phyloP scores from a whole-genome alignment of 2,888 invertebrate species.

The Lepetodrilus schrolli region DNA sequence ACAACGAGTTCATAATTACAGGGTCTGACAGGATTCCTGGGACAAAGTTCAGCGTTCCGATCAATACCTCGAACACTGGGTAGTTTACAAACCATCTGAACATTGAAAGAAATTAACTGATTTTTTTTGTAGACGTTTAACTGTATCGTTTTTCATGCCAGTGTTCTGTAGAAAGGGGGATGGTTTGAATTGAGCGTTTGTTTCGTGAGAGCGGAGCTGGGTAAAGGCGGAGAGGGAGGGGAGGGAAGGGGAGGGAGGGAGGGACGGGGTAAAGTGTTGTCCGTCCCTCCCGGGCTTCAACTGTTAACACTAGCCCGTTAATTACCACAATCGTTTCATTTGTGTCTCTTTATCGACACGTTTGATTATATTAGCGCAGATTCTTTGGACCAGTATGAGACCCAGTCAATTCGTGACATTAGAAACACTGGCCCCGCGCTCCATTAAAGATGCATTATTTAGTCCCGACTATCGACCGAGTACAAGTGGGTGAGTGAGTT shows the following conservation, averaged over 20 bases:
- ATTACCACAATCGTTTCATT: constrained; percentile 5
- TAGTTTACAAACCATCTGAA: neutral
- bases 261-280: too few species aligned
- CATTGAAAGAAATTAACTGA: neutral
- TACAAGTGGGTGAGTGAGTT: neutral
- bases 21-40: neutral
- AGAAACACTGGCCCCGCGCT: neutral
- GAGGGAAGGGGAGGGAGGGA: neutral
- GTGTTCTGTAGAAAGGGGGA: neutral
- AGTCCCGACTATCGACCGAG: neutral
- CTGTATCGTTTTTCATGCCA: constrained; percentile 6
- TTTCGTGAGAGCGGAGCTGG: neutral
- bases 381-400: neutral
- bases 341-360: constrained; percentile 19
- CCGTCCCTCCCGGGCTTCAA: neutral
- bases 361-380: constrained; percentile 5
- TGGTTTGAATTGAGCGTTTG: neutral
- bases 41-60: neutral
- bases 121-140: neutral
- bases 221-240: neutral
- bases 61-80: neutral
- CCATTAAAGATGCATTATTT: neutral
- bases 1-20: neutral
- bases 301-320: neutral
- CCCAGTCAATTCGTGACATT: neutral